Conservation (phyloP, 2,888 invertebrate species). For the Ptychoptera albimana region DNA sequence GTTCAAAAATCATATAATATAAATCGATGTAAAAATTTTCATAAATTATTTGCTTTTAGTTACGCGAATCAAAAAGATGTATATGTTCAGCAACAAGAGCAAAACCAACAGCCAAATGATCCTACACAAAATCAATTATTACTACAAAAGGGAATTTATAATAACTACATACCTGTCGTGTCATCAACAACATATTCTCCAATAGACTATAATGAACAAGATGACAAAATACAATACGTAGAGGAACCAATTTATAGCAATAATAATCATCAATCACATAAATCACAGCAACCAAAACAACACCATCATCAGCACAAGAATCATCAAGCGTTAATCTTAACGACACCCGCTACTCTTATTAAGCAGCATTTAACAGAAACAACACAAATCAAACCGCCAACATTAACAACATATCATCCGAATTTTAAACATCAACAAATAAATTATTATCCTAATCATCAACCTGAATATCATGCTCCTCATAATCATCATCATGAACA, state of each 20-base stretch:
- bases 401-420: constrained; percentile 8
- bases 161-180: no score
- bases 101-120: not conserved
- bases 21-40: no score
- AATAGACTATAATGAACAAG: not conserved
- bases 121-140: not conserved
- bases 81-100: not conserved
- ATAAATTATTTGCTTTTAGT: no score
- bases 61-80: no score
- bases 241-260: not conserved
- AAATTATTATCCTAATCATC: constrained; percentile 9
- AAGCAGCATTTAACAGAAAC: constrained; percentile 11
- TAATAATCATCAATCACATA: not conserved
- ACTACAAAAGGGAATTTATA: no score
- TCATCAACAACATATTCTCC: not conserved
- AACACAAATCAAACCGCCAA: constrained; percentile 9
- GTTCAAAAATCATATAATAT: no score
- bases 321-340: not conserved
- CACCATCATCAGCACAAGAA: not conserved
- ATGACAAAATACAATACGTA: not conserved
- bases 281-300: not conserved
- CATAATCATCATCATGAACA: constrained; percentile 7
- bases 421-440: not conserved
- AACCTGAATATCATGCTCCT: constrained; percentile 12
- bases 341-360: constrained; percentile 7